Evolutionary conservation across 2,113 vertebrate species (phyloP).

Genomic region (Sphaerodactylus townsendi): DNA sequence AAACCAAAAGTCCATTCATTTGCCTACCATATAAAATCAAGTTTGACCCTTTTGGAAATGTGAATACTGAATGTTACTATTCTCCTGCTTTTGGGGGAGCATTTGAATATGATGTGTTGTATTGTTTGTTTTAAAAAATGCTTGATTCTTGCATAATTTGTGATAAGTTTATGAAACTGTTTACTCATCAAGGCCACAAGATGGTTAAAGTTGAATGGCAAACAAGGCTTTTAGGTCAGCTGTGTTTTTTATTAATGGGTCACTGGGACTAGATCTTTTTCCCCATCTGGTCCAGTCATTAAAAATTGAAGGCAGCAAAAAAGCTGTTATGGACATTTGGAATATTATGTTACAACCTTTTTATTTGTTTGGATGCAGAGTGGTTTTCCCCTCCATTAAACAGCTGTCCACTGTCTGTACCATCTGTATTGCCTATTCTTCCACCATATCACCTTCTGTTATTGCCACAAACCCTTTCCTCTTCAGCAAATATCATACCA

Average conservation of each 20-base stretch:
- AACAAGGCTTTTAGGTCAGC: conserved; percentile 45
- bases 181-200: background rate
- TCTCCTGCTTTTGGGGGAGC: background rate
- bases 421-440: conserved; percentile 20
- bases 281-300: conserved; percentile 54
- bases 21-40: background rate
- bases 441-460: conserved; percentile 20
- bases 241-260: conserved; percentile 40
- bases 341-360: conserved; percentile 33
- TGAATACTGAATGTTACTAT: background rate
- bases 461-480: background rate
- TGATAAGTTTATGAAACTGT: conserved; percentile 33
- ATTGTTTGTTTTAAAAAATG: background rate
- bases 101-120: too few species aligned
- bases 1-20: background rate
- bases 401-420: conserved; percentile 1
- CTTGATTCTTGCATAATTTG: conserved; percentile 21
- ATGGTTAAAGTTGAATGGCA: conserved; percentile 25
- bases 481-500: conserved; percentile 1
- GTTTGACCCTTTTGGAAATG: background rate
- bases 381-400: conserved; percentile 32
- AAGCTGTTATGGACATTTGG: conserved; percentile 30
- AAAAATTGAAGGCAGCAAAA: conserved; percentile 60
- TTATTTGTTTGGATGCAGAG: conserved; percentile 4
- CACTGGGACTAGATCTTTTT: conserved; percentile 32